Conservation (phyloP, 2,888 invertebrate species). For the Limnephilus lunatus region DNA sequence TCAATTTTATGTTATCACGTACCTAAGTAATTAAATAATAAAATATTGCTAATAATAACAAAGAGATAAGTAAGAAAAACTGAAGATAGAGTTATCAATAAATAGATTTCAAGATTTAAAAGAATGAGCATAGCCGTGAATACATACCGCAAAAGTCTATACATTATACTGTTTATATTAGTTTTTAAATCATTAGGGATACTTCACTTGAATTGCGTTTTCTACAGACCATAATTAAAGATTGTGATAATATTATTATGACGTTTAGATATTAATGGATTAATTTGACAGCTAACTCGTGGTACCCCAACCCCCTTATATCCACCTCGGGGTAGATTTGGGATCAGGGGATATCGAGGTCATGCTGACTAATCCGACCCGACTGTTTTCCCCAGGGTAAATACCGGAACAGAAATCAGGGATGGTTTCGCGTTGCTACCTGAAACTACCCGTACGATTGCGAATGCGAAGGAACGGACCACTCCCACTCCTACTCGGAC, state of each 20-base stretch:
- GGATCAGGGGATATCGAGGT: neutral
- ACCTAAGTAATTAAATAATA: too few relatives aligned
- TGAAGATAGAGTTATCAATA: too few relatives aligned
- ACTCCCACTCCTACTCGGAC: too few relatives aligned
- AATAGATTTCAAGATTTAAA: too few relatives aligned
- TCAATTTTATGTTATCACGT: too few relatives aligned
- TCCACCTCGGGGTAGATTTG: neutral
- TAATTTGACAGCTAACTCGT: neutral
- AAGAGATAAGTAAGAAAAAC: too few relatives aligned
- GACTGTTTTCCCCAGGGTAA: conserved; percentile 3
- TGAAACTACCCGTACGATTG: neutral
- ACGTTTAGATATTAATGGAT: neutral
- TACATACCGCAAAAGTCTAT: too few relatives aligned
- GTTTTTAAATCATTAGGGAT: too few relatives aligned
- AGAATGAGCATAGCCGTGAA: too few relatives aligned
- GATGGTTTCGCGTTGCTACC: neutral
- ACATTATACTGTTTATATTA: too few relatives aligned
- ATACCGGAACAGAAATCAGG: conserved; percentile 26
- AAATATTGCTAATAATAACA: too few relatives aligned
- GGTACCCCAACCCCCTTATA: neutral
- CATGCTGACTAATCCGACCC: conserved; percentile 2
- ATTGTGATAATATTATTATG: neutral
- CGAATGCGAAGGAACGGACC: neutral
- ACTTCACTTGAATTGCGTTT: neutral
- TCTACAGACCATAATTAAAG: neutral